These are phyloP conservation scores for Busseola fusca DNA, from an alignment of 2,888 invertebrate species.

Conservation along the genomic window DNA sequence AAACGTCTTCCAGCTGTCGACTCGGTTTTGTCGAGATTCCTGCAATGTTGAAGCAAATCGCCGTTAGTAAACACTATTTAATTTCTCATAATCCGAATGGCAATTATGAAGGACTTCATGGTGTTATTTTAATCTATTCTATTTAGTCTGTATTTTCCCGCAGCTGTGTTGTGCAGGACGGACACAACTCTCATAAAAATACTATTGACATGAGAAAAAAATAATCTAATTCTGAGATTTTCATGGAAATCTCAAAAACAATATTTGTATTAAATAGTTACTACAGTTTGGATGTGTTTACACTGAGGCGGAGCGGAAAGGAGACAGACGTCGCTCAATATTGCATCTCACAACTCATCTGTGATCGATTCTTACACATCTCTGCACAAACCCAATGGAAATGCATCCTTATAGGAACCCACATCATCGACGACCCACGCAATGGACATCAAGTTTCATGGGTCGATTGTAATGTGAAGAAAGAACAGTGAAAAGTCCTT, in stretches of 20 bases:
- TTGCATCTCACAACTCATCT: neutral
- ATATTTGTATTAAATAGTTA: neutral
- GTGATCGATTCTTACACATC: neutral
- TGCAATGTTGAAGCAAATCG: constrained; percentile 66
- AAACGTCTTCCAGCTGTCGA: constrained; percentile 97
- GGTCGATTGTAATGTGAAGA: neutral
- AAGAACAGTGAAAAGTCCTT: neutral
- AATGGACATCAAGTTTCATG: neutral
- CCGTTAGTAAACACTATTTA: neutral
- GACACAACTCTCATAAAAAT: neutral
- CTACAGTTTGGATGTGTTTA: neutral
- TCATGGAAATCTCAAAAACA: neutral
- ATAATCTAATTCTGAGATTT: neutral
- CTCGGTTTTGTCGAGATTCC: constrained; percentile 97
- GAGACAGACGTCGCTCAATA: neutral
- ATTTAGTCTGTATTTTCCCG: neutral
- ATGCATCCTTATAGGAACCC: neutral
- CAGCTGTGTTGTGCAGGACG: too few species aligned
- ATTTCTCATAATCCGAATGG: neutral
- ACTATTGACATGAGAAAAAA: neutral
- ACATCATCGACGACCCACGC: neutral
- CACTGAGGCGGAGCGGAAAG: neutral
- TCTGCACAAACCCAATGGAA: neutral
- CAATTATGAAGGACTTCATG: neutral
- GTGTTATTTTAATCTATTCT: neutral